Base-by-base conservation (phyloP, 2,888 invertebrate genomes). In the Thysanoteuthis rhombus region DNA sequence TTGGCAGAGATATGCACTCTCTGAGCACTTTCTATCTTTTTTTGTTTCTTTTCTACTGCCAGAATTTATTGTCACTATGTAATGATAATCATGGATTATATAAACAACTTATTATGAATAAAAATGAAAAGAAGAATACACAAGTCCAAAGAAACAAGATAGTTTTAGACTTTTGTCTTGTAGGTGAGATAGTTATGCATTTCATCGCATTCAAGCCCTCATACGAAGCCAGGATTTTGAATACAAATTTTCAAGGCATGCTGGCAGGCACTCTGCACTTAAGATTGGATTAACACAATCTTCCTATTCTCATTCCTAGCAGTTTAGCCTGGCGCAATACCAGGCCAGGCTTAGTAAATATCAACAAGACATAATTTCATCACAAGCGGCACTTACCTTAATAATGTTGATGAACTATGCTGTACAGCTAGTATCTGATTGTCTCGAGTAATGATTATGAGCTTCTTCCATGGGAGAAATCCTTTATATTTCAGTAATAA, bases 401-500 rank as follows among this genome's bases (percentile, higher is more conserved):
- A 16, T 12, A 75, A 75, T n/a, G n/a, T n/a, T n/a, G 75, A 75
- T n/a, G 75, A 3, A 75, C 12, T n/a, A n/a, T 75, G 75, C n/a
- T 75, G n/a, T 75, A 75, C 58, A 93, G 47, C 47, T 36, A 10
- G 90, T 0, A 75, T 36, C 16, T 75, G 75, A 39, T n/a, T 92
- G 42, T 92, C 10, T 32, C 19, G 92, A 19, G 19, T 92, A 32
- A n/a, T 40, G 5, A 39, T 45, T 19, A 92, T 95, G 89, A 96
- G 92, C 93, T 95, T 96, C 93, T 95, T 95, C 94, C 96, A 95
- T 8, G 96, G 96, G 38, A 95, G 89, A 32, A 96, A 52, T 2
- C 96, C 96, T 36, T 95, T 94, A 93, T 95, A 96, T 94, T 96
- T 96, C 94, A 96, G 93, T 22, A 96, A 93, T 36, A 96, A 95